Evolutionary conservation across 2,113 vertebrate genomes (phyloP).

Genomic region (Macaca nemestrina): DNA sequence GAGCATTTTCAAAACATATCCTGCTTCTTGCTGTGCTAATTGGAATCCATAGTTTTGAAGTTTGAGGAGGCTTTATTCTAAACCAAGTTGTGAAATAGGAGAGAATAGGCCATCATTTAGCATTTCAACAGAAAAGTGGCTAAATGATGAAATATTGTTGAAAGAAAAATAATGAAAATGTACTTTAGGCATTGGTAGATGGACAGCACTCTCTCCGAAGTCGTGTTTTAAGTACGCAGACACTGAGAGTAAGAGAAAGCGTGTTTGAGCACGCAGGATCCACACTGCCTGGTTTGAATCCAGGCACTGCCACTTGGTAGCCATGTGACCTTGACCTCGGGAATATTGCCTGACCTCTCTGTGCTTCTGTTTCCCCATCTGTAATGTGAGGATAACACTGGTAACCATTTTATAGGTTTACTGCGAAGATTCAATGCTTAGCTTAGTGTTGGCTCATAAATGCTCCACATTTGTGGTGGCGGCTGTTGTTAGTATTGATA

Average conservation of each 20-base stretch:
- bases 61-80: not conserved
- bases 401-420: not conserved
- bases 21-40: not conserved
- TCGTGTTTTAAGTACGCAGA: not conserved
- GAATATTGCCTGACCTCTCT: not conserved
- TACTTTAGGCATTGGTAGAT: not conserved
- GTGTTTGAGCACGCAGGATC: not conserved
- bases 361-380: not conserved
- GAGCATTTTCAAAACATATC: not conserved
- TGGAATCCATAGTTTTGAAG: conserved; percentile 1
- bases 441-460: not conserved
- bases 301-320: not conserved
- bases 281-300: not conserved
- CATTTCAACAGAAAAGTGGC: not conserved
- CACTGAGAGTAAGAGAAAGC: not conserved
- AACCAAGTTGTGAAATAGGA: not conserved
- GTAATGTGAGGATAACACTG: too few species aligned
- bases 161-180: not conserved
- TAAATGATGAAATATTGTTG: not conserved
- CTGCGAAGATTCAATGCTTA: not conserved
- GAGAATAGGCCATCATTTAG: not conserved
- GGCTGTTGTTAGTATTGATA: not conserved
- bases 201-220: not conserved
- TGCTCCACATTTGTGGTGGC: not conserved
- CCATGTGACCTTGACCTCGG: not conserved